Base-by-base conservation (phyloP, 2,113 vertebrate genomes). In the Platichthys stellatus region DNA sequence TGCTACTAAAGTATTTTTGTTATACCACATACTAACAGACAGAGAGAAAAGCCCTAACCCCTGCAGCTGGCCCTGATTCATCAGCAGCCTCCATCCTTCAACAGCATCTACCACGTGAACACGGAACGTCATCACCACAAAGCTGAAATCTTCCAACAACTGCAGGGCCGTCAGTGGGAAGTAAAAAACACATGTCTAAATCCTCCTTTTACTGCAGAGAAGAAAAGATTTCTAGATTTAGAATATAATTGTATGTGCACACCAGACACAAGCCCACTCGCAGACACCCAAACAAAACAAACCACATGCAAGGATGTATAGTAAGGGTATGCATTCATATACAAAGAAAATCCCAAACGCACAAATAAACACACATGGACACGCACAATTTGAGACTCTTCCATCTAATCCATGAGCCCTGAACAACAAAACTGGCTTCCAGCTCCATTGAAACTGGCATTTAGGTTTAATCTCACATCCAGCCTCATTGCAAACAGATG, bases 401-500 rank as follows among this genome's bases (percentile, higher is more conserved):
- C 60, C 67, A 67, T 79, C 75, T 76, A 12, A 54, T 58, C 24
- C 43, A 35, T 20, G 23, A 65, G 20, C 40, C 76, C 38, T 9
- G 2, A 72, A 80, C 26, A 51, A 43, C 38, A 75, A 60, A 56
- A 56, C 18, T 60, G 69, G 31, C 78, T 78, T 57, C 18, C 58
- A 89, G 61, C 51, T 57, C 49, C 4, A 45, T 61, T 58, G 54
- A 74, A 86, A 72, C 45, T n/a, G 1, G 15, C 53, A 49, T 84
- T 69, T 71, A 56, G 28, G 38, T 83, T 77, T 69, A 78, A 75
- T 83, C 76, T 57, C 21, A 47, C 74, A 67, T 80, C 49, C 2
- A 38, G 9, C 49, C 80, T 90, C 83, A 91, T 92, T 90, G 80
- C 83, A 67, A 62, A 70, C 91, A 93, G 86, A 90, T 93, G 93